A percentile compares a stretch with the other conserved stretches of the same genome.
phyloP scores from a whole-genome alignment of 1,140 invertebrate species.

The Helicoverpa armigera region DNA sequence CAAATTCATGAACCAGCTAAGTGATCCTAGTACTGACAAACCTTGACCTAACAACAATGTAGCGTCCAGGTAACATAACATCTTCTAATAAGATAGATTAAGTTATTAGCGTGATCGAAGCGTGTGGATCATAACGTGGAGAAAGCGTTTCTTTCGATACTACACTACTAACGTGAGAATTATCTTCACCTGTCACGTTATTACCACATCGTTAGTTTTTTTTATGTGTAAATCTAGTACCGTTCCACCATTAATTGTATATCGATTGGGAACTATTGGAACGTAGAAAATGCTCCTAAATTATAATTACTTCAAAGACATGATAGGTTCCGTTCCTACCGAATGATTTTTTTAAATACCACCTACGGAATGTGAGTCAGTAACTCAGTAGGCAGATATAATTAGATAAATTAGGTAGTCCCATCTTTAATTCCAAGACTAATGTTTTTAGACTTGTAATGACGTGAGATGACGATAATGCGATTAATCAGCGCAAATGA shows the following conservation, averaged over 20 bases:
- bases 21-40: too few species aligned
- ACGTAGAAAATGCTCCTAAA: too few species aligned
- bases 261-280: too few species aligned
- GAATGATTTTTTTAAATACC: neutral
- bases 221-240: too few species aligned
- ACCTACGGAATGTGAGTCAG: neutral
- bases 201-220: neutral
- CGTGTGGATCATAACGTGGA: slow-evolving; percentile 1
- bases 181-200: neutral
- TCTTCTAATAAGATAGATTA: too few species aligned
- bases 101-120: neutral
- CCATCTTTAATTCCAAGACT: neutral
- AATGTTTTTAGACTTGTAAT: slow-evolving; percentile 41
- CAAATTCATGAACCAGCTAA: too few species aligned
- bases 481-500: slow-evolving; percentile 40
- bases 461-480: slow-evolving; percentile 44
- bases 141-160: slow-evolving; percentile 1
- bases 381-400: neutral
- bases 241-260: too few species aligned
- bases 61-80: too few species aligned
- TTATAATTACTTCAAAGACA: too few species aligned
- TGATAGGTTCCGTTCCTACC: too few species aligned
- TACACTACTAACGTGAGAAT: neutral
- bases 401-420: too few species aligned
- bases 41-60: too few species aligned